Base-by-base conservation (phyloP, 1,140 invertebrate species). In the Drosophila santomea region DNA sequence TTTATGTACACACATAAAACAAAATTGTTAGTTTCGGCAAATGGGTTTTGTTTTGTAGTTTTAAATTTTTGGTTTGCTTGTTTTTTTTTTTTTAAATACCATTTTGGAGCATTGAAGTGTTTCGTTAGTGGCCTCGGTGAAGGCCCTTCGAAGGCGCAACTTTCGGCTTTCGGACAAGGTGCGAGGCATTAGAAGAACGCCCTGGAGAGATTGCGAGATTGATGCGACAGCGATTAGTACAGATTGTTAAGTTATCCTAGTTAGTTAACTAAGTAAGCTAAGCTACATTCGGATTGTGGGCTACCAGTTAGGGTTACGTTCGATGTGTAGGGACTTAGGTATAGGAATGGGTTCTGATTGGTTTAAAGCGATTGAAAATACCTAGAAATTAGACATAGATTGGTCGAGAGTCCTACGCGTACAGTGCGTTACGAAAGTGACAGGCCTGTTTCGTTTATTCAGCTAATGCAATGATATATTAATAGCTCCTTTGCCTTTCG, bases 21-120 rank as follows among this genome's bases (percentile, higher is more conserved):
- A 78, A 78, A 61, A 63, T 58, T 54, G 23, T 47, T 74, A 74
- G 54, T 62, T 54, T 71, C 44, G 51, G 52, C 55, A 38, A 67
- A 41, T 20, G 57, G 57, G 48, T 14, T 36, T 48, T 51, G 23
- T 44, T 52, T 62, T 51, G 15, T 41, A 11, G 20, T 52, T 39
- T 39, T 3, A 39, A 3, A 10, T 14, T 39, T 39, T 39, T 39
- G 17, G 17, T 20, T 20, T 20, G 20, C 20, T 39, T 39, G 0
- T 4, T 14, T 54, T 74, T 54, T 36, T 32, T 47, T 60, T 56
- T 75, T 38, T 92, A 91, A 92, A 94, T 95, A 97, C 96, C 96
- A 96, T 96, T 96, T 96, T 96, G 93, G 96, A 96, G 95, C 96
- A 96, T 94, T 94, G 95, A 93, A 97, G 95, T 91, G 96, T 96